Base-by-base conservation (phyloP, 2,888 invertebrate genomes). In the Smittia aterrima region DNA sequence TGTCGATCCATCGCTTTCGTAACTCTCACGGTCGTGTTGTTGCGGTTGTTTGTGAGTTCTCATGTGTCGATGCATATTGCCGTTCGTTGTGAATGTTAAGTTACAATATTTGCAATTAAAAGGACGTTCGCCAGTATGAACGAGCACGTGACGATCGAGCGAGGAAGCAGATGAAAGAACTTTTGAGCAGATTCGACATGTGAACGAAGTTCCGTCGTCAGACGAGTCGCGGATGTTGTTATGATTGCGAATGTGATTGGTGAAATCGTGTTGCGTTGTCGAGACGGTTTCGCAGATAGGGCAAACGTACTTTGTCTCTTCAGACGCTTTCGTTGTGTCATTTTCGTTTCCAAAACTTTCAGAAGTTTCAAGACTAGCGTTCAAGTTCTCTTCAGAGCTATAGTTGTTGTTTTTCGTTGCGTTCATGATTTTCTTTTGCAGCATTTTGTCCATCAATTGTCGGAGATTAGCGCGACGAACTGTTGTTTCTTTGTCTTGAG, bases 31-130 rank as follows among this genome's bases (percentile, higher is more conserved):
- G 76, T 78, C 78, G 70, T 80, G 79, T 54, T 80, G 80, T 71
- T 80, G 81, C 78, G 84, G 85, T 76, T 84, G 84, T 76, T 86
- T 86, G 80, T 91, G 90, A 1, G 90, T 91, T 75, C 92, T 85
- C 86, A 91, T 87, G 81, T 93, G 93, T 47, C 92, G 85, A 80
- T 92, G 92, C 92, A 93, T 92, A 82, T 92, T 93, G 25, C 92
- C 92, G 81, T 92, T 93, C 13, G 92, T 92, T 40, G 92, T 92
- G 82, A 93, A 93, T 53, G 92, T 89, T 82, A 92, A 88, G 74
- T 89, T 88, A 82, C 93, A 93, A 78, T 89, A 86, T 79, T 88
- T 88, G 81, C 93, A 93, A 78, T 89, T 88, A 82, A 92, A 93
- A 1, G 92, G 92, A 9, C 92, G 85, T 79, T 92, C 92, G 16